These are phyloP conservation scores for Anastrepha obliqua DNA, from an alignment of 1,140 invertebrate species.

Conservation along the genomic window DNA sequence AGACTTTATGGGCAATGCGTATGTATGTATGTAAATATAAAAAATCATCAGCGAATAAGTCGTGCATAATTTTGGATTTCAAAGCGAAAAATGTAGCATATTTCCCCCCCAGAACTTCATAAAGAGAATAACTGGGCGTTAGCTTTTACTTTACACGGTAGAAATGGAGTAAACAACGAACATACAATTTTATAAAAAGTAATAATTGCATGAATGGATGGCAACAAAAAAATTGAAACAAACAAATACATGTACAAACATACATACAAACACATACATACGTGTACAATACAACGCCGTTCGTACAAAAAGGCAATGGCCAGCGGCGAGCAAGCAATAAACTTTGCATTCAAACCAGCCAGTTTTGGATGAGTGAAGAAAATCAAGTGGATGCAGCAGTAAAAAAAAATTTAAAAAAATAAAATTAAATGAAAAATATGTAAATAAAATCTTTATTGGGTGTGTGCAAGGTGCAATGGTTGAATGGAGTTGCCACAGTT, in stretches of 20 bases:
- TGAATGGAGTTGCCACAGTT: constrained; percentile 42
- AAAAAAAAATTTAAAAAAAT: neutral
- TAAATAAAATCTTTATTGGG: neutral
- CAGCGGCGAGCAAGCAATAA: neutral
- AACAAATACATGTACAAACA: neutral
- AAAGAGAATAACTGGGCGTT: neutral
- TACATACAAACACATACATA: neutral
- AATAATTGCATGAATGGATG: neutral
- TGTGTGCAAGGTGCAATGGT: constrained; percentile 42
- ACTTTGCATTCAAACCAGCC: neutral
- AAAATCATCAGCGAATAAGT: neutral
- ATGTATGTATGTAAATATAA: neutral
- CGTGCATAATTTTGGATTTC: neutral
- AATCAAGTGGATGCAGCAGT: neutral
- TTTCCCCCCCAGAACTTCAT: neutral
- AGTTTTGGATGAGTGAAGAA: neutral
- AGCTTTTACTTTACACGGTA: neutral
- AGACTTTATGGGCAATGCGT: too few species aligned
- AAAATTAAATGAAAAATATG: neutral
- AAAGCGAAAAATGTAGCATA: neutral
- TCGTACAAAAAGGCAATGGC: neutral
- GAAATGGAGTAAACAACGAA: neutral
- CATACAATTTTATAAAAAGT: neutral
- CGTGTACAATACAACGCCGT: neutral
- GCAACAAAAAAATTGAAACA: neutral